A percentile compares a stretch with the other conserved stretches of the same genome.
Evolutionary conservation across 35 echinoderm and acorn worm species (phyloP).

Genomic region (Chiridota heheva): DNA sequence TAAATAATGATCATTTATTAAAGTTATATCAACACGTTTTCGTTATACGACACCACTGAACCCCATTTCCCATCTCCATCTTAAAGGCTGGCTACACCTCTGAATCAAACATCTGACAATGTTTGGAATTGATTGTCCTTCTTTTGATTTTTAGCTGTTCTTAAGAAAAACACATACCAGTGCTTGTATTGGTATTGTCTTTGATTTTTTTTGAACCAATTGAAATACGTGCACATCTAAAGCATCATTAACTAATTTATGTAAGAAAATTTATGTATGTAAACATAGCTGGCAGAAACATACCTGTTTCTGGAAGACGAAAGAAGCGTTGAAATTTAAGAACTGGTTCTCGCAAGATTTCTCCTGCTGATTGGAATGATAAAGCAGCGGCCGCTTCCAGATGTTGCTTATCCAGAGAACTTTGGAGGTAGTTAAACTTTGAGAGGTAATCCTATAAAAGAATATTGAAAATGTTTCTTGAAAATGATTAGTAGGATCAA

Average conservation of each 20-base stretch:
- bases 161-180: neutral
- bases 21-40: too few relatives aligned
- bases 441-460: constrained; percentile 17
- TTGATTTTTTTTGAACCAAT: neutral
- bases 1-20: too few relatives aligned
- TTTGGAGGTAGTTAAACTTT: neutral
- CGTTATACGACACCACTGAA: too few relatives aligned
- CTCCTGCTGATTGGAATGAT: too few relatives aligned
- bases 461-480: too few relatives aligned
- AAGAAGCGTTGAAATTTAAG: constrained; percentile 35
- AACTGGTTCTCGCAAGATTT: constrained; percentile 4
- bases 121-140: neutral
- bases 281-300: neutral
- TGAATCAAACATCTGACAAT: neutral
- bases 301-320: constrained; percentile 41
- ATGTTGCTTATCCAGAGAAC: neutral
- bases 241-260: too few relatives aligned
- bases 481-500: too few relatives aligned
- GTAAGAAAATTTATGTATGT: too few relatives aligned
- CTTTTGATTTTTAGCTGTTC: neutral
- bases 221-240: neutral
- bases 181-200: neutral
- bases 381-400: neutral
- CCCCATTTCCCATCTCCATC: too few relatives aligned
- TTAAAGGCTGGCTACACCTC: too few relatives aligned